These are phyloP conservation scores for Folsomia manolachei DNA, from an alignment of 2,888 invertebrate genomes.

Conservation along the genomic window DNA sequence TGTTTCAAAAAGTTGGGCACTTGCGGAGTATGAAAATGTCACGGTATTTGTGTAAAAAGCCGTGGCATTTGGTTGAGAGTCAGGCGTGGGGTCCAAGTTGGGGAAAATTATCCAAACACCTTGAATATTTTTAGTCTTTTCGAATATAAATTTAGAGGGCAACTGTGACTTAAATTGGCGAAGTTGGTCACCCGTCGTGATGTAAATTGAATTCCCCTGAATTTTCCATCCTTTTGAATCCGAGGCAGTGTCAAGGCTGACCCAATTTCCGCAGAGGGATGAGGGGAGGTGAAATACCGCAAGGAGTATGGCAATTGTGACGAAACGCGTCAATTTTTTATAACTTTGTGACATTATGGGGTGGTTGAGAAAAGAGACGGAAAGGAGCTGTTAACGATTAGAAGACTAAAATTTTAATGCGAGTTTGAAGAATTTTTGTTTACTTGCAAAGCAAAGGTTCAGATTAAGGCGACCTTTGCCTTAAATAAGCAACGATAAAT, in stretches of 20 bases:
- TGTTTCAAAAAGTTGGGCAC: conserved; percentile 7
- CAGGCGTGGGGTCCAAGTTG: neutral
- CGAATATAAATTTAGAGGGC: neutral
- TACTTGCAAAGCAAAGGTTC: too few species aligned
- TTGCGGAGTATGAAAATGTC: conserved; percentile 1
- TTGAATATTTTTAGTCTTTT: neutral
- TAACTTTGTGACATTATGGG: too few species aligned
- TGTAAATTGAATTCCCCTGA: neutral
- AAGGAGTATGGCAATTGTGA: too few species aligned
- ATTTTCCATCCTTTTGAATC: conserved; percentile 7
- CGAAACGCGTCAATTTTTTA: too few species aligned
- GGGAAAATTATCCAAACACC: conserved; percentile 12
- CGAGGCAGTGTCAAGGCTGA: neutral
- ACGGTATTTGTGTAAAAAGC: conserved; percentile 8
- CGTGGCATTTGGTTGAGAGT: neutral
- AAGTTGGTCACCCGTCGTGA: neutral
- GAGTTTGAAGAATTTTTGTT: too few species aligned
- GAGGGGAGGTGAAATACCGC: too few species aligned
- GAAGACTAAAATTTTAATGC: too few species aligned
- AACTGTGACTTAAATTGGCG: neutral
- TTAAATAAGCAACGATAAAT: too few species aligned
- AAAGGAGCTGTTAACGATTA: too few species aligned
- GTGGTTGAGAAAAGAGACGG: too few species aligned
- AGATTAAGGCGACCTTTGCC: too few species aligned
- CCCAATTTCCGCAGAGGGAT: neutral